phyloP scores from a whole-genome alignment of 2,797 vertebrate genomes.

The Sebastes wilsoni region DNA sequence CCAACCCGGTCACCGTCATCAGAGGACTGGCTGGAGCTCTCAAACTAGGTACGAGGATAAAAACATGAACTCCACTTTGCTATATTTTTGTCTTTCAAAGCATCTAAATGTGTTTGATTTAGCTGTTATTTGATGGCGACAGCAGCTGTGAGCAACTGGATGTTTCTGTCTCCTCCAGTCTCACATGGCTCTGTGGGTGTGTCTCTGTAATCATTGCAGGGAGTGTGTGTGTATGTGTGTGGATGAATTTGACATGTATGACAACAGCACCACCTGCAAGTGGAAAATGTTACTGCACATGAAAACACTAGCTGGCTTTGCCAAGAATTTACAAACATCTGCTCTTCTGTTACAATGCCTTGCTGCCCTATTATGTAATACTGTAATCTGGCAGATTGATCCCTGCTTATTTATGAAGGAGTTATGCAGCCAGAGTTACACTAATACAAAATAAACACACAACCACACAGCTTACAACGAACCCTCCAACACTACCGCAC shows the following conservation, averaged over 20 bases:
- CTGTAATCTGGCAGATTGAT: neutral
- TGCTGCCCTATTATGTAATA: neutral
- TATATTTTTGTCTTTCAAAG: neutral
- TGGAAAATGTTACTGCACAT: constrained; percentile 66
- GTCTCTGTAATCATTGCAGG: constrained; percentile 27
- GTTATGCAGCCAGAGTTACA: neutral
- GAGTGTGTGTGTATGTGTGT: neutral
- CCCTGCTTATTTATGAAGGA: neutral
- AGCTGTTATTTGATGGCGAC: neutral
- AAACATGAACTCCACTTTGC: neutral
- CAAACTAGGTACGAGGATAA: constrained; percentile 82
- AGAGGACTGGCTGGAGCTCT: constrained; percentile 96
- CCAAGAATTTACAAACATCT: constrained; percentile 4
- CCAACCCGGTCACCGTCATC: constrained; percentile 97
- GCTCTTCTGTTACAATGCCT: neutral
- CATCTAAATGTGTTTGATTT: neutral
- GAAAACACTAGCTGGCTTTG: neutral
- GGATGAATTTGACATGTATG: constrained; percentile 27
- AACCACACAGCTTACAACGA: neutral
- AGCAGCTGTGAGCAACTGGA: neutral
- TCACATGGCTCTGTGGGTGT: constrained; percentile 65
- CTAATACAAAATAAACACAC: neutral
- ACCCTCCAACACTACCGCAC: neutral
- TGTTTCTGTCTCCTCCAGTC: constrained; percentile 22
- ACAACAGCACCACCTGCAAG: constrained; percentile 84